phyloP scores from a whole-genome alignment of 1,140 invertebrate genomes.

The Scaptomyza graminum region DNA sequence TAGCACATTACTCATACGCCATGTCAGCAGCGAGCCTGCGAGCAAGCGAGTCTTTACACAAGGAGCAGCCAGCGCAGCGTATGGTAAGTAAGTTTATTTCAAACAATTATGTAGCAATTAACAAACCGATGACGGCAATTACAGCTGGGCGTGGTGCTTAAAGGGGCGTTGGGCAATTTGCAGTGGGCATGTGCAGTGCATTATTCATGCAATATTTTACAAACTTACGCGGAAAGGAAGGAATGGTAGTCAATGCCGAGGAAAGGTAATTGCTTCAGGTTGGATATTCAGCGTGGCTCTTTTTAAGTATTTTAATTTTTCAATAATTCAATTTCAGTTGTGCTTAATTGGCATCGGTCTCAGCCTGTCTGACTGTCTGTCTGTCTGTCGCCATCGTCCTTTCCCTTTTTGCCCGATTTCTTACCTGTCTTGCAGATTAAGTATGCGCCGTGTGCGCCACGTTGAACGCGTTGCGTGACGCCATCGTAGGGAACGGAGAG shows the following conservation, averaged over 20 bases:
- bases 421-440: conserved; percentile 51
- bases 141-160: conserved; percentile 33
- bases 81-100: conserved; percentile 76
- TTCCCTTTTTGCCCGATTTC: conserved; percentile 11
- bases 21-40: conserved; percentile 45
- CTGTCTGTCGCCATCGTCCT: conserved; percentile 1
- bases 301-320: conserved; percentile 71
- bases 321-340: conserved; percentile 71
- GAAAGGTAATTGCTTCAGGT: conserved; percentile 30
- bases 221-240: conserved; percentile 38
- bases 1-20: conserved; percentile 72
- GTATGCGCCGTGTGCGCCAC: conserved; percentile 46
- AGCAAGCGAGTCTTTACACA: conserved; percentile 11
- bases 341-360: conserved; percentile 8
- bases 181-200: conserved; percentile 43
- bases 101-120: conserved; percentile 82
- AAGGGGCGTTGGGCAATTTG: conserved; percentile 9
- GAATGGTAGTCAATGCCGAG: too few species aligned
- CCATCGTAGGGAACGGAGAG: not conserved
- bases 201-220: conserved; percentile 73
- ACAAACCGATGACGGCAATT: conserved; percentile 80
- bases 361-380: not conserved
- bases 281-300: not conserved
- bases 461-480: conserved; percentile 32
- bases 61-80: not conserved